Percentiles rank a stretch among this genome's conserved stretches.
Evolutionary conservation across 64 coral and sea anemone species (phyloP).

Genomic region (Porites australiensis): DNA sequence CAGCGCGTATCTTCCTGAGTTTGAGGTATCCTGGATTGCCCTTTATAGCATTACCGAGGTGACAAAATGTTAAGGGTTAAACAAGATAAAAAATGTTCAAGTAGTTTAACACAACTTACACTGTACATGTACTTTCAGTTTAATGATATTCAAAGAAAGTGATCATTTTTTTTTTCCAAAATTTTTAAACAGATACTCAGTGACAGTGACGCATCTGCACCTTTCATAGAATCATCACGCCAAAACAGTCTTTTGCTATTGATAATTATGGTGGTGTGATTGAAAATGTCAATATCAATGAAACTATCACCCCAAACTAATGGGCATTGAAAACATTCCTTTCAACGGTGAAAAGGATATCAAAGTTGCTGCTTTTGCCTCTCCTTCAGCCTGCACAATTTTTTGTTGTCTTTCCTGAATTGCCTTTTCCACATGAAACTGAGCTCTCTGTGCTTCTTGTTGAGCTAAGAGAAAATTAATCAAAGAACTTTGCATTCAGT

Average conservation of each 20-base stretch:
- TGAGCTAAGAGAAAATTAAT: conserved; percentile 81
- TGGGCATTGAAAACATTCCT: not conserved
- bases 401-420: conserved; percentile 98
- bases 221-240: too few relatives aligned
- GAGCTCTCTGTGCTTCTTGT: conserved; percentile 97
- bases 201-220: too few relatives aligned
- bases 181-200: too few relatives aligned
- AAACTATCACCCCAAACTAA: too few relatives aligned
- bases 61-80: conserved; percentile 61
- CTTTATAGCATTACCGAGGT: conserved; percentile 93
- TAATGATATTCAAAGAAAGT: not conserved
- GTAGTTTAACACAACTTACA: not conserved
- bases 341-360: conserved; percentile 80
- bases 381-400: conserved; percentile 99
- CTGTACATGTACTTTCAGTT: not conserved
- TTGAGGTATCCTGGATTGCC: conserved; percentile 98
- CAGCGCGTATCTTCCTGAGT: conserved; percentile 85
- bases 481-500: not conserved
- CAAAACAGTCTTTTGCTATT: too few relatives aligned
- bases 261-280: too few relatives aligned
- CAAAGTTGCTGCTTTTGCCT: conserved; percentile 94
- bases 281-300: too few relatives aligned
- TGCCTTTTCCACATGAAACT: conserved; percentile 96
- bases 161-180: too few relatives aligned
- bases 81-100: not conserved